Percentiles rank a stretch among this genome's conserved stretches.
Evolutionary conservation across 2,797 vertebrate species (phyloP).

Genomic region (Acropternis orthonyx): DNA sequence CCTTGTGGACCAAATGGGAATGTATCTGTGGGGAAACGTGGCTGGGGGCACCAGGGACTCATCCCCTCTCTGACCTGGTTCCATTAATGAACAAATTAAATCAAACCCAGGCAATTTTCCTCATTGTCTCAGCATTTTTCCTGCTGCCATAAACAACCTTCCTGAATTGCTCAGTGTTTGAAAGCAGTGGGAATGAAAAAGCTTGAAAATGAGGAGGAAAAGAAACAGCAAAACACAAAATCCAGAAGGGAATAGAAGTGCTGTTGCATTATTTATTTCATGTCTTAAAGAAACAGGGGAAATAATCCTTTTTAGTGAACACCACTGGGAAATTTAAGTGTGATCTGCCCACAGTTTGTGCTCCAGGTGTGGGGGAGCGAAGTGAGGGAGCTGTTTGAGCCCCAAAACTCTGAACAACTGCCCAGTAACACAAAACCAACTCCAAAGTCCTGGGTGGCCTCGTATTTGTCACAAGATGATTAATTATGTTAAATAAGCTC

Average conservation of each 20-base stretch:
- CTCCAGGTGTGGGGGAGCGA: neutral
- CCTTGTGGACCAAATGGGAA: neutral
- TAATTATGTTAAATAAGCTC: neutral
- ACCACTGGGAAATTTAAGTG: neutral
- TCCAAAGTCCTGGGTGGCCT: neutral
- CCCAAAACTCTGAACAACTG: neutral
- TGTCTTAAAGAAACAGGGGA: neutral
- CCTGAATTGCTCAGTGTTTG: neutral
- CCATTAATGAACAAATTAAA: neutral
- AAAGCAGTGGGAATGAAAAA: neutral
- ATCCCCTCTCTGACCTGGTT: accelerated
- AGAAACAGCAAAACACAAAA: neutral
- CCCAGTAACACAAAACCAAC: neutral
- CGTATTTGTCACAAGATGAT: neutral
- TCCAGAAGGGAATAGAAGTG: neutral
- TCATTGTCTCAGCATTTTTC: neutral
- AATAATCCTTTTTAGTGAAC: neutral
- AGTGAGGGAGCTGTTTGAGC: neutral
- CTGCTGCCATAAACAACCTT: neutral
- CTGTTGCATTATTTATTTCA: neutral
- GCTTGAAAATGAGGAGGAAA: neutral
- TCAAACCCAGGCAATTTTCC: neutral
- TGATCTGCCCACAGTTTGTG: neutral
- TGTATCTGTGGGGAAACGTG: too few species aligned
- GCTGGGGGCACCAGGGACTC: neutral